Conservation (phyloP, 1,140 invertebrate species). For the Paraescarpia echinospica region DNA sequence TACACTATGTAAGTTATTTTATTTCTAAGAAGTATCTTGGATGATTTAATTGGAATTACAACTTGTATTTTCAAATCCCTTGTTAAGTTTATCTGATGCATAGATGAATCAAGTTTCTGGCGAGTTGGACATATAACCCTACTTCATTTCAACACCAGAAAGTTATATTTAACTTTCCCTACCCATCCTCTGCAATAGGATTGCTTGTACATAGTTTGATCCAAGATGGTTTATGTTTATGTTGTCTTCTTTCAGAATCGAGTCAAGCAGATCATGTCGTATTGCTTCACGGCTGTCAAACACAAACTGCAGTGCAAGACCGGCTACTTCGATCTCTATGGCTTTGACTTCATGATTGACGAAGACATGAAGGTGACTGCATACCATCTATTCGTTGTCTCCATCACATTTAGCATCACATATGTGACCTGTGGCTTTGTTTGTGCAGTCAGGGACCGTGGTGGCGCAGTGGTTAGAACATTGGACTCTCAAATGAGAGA, state of each 20-base stretch:
- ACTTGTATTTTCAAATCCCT: too few relatives aligned
- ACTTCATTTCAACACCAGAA: background rate
- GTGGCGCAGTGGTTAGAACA: too few relatives aligned
- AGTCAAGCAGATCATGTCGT: slow-evolving; percentile 57
- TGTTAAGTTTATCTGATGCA: too few relatives aligned
- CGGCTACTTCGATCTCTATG: slow-evolving; percentile 58
- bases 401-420: too few relatives aligned
- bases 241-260: slow-evolving; percentile 42
- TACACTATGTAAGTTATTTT: too few relatives aligned
- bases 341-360: slow-evolving; percentile 60
- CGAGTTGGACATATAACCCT: background rate
- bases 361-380: slow-evolving; percentile 50
- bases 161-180: background rate
- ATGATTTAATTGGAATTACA: too few relatives aligned
- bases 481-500: background rate
- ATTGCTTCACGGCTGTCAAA: slow-evolving; percentile 57
- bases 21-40: too few relatives aligned
- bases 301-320: slow-evolving; percentile 52
- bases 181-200: background rate
- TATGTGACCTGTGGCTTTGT: too few relatives aligned
- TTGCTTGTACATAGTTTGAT: background rate
- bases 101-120: background rate
- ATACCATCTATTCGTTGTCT: background rate
- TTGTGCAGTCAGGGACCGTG: too few relatives aligned
- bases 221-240: background rate